A percentile compares a stretch with the other conserved stretches of the same genome.
These are phyloP conservation scores for Drosophila rufa DNA, from an alignment of 1,140 invertebrate genomes.

Conservation along the genomic window DNA sequence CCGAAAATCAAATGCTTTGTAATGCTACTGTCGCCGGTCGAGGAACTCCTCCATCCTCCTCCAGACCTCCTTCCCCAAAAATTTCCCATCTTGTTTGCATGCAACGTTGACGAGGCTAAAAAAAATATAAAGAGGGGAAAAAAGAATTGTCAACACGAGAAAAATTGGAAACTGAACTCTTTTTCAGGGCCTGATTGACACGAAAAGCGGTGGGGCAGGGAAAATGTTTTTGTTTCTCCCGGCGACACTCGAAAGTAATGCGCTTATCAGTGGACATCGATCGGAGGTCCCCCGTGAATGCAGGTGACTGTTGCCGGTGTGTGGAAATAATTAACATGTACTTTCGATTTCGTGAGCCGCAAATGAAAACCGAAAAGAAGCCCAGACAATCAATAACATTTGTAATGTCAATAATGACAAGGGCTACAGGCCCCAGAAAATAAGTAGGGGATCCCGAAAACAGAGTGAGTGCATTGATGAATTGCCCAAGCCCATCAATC, in stretches of 20 bases:
- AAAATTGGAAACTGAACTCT: conserved; percentile 35
- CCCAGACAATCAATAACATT: conserved; percentile 77
- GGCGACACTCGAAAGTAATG: conserved; percentile 71
- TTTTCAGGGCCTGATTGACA: conserved; percentile 67
- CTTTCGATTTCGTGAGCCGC: conserved; percentile 72
- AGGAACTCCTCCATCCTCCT: neutral
- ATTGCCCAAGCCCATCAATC: conserved; percentile 55
- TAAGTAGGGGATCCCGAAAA: conserved; percentile 30
- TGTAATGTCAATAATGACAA: conserved; percentile 82
- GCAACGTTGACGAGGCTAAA: conserved; percentile 69
- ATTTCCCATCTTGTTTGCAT: conserved; percentile 59
- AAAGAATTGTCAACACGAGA: conserved; percentile 69
- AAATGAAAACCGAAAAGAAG: conserved; percentile 39
- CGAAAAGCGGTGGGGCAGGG: conserved; percentile 46
- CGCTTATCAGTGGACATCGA: conserved; percentile 78
- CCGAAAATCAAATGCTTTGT: conserved; percentile 67
- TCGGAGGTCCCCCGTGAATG: conserved; percentile 61
- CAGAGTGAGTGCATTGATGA: conserved; percentile 68
- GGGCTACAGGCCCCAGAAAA: conserved; percentile 31
- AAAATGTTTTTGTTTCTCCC: conserved; percentile 46
- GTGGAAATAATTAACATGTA: conserved; percentile 82
- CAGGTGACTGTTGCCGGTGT: conserved; percentile 78
- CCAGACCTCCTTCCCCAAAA: neutral
- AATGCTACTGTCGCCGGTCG: conserved; percentile 73
- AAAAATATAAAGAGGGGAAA: conserved; percentile 1